Evolutionary conservation across 30 jellyfish, hydroid and myxozoan species (phyloP), one percentile per base, ranked within the genome.

Genomic region (Aurelia aurita complex sp. Pacific): DNA sequence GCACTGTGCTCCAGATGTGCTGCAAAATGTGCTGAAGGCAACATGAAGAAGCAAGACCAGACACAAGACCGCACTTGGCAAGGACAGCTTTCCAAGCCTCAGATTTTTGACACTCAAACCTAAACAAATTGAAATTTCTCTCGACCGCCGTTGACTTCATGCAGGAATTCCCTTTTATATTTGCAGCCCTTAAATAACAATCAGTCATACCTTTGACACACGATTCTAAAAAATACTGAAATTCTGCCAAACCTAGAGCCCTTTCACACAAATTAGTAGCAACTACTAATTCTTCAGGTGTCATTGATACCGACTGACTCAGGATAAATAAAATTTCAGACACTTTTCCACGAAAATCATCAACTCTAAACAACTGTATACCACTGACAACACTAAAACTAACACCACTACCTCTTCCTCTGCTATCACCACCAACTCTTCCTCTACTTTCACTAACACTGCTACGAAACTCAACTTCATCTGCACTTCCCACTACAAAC

Each of bases 11-110:
- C 68, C 29, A 59, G 68, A 15, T 59, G 68, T 59, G 68, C 29
- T 59, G n/a, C n/a, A 59, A 18, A 59, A 59, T 59, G 68, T 59
- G 68, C 68, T 59, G 68, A 59, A 59, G 68, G 68, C 68, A 59
- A 59, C 68, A 59, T 6, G 68, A 59, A 59, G 68, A 59, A 59
- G 68, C 29, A 59, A 59, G 68, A 59, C 29, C n/a, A 59, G 68
- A 59, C 29, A 59, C 68, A 59, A 15, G 29, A 59, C 68, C 68
- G 8, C 68, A 59, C 29, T 59, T 6, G 1, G n/a, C 68, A 18
- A 59, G 68, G 68, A 59, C 68, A 59, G 29, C n/a, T 59, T 59
- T 59, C 68, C 68, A 59, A 59, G 68, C 29, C 68, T 59, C 29
- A 59, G 68, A 59, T 59, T 59, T 15, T 59, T 59, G 50, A 38